phyloP scores from a whole-genome alignment of 92 coral and sea anemone species.

The Umimayanthus kanabou region DNA sequence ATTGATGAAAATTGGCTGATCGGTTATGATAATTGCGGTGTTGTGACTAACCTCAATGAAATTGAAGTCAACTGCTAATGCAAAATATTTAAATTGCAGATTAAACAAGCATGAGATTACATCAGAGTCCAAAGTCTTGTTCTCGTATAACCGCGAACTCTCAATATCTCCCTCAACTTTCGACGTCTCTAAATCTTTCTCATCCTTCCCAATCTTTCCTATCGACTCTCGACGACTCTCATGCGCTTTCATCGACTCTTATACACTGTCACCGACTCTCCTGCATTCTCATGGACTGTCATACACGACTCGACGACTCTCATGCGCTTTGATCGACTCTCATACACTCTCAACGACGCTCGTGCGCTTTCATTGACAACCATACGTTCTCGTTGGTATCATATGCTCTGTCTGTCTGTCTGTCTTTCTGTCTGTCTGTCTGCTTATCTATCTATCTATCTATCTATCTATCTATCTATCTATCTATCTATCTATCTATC shows the following conservation, averaged over 20 bases:
- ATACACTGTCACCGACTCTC: neutral
- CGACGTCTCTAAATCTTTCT: too few species aligned
- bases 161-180: too few species aligned
- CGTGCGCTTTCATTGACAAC: neutral
- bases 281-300: neutral
- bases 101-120: too few species aligned
- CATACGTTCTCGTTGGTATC: neutral
- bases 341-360: neutral
- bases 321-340: neutral
- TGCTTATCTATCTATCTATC: too few species aligned
- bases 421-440: too few species aligned
- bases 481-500: too few species aligned
- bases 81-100: too few species aligned
- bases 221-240: neutral
- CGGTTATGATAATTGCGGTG: neutral
- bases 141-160: too few species aligned
- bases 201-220: too few species aligned
- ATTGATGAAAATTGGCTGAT: neutral
- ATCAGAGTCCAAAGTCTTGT: too few species aligned
- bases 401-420: too few species aligned
- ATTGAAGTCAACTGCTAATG: neutral
- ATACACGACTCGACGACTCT: neutral
- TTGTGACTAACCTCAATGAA: neutral
- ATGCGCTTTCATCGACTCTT: neutral
- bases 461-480: too few species aligned